Conservation (phyloP, 2,888 invertebrate species). For the Meta bourneti region DNA sequence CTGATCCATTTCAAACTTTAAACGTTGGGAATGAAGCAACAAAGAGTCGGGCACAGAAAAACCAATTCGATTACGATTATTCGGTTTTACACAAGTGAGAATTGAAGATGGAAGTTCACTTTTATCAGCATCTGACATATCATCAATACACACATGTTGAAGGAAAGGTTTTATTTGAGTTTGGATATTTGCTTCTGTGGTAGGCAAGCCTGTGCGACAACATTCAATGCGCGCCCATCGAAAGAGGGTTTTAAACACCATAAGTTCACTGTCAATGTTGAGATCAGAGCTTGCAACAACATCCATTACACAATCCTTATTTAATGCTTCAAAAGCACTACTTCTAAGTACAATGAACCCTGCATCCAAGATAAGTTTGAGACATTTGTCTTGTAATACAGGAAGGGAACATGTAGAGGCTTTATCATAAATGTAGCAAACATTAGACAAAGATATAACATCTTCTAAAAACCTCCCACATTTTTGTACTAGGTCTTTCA, state of each 20-base stretch:
- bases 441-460: constrained; percentile 62
- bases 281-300: constrained; percentile 54
- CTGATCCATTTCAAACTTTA: constrained; percentile 38
- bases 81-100: constrained; percentile 66
- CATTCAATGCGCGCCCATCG: constrained; percentile 67
- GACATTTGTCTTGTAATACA: constrained; percentile 59
- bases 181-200: constrained; percentile 63
- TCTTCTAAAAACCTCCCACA: constrained; percentile 70
- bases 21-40: constrained; percentile 32
- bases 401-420: constrained; percentile 55
- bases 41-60: constrained; percentile 63
- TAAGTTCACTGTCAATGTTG: constrained; percentile 64
- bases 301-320: constrained; percentile 68
- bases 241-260: constrained; percentile 66
- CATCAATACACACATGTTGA: constrained; percentile 68
- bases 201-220: constrained; percentile 44
- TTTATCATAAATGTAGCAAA: constrained; percentile 67
- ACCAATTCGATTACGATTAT: constrained; percentile 62
- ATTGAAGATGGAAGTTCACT: constrained; percentile 63
- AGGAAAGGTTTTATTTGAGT: constrained; percentile 63
- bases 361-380: constrained; percentile 69
- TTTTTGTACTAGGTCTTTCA: constrained; percentile 55
- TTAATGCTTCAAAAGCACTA: constrained; percentile 56
- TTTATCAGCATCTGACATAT: constrained; percentile 74
- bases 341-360: constrained; percentile 69